A percentile compares a stretch with the other conserved stretches of the same genome.
These are phyloP conservation scores for Neogale vison DNA, from an alignment of 2,113 vertebrate species.

Conservation along the genomic window DNA sequence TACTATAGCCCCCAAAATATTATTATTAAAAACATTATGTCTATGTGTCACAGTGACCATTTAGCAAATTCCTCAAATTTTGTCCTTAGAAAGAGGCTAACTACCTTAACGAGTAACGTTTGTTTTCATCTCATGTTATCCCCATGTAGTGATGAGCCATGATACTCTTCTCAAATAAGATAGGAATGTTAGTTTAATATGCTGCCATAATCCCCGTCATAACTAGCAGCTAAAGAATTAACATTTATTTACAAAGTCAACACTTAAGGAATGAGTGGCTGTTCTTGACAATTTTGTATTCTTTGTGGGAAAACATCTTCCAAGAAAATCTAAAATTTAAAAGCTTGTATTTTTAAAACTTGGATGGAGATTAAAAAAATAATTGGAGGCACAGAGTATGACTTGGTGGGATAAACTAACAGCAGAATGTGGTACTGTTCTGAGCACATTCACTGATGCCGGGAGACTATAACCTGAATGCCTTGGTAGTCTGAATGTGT, in stretches of 20 bases:
- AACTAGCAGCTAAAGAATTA: background rate
- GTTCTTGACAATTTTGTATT: background rate
- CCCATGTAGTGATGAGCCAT: background rate
- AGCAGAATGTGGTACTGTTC: background rate
- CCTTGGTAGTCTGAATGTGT: background rate
- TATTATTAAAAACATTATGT: background rate
- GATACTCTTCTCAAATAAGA: background rate
- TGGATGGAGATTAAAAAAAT: background rate
- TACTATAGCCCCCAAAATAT: background rate
- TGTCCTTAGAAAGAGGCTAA: background rate
- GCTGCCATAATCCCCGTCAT: background rate
- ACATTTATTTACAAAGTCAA: background rate
- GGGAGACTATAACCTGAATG: background rate
- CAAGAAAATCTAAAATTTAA: background rate
- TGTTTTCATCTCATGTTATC: background rate
- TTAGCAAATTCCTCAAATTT: background rate
- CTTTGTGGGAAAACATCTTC: background rate
- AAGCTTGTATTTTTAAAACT: background rate
- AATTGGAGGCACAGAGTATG: background rate
- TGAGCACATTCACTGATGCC: background rate
- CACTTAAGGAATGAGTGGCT: background rate
- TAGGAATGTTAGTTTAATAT: background rate
- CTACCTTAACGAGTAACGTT: background rate
- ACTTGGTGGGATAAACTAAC: background rate
- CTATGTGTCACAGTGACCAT: background rate